These are phyloP conservation scores for Notarius quadriscutis DNA, from an alignment of 2,113 vertebrate species.

Conservation along the genomic window DNA sequence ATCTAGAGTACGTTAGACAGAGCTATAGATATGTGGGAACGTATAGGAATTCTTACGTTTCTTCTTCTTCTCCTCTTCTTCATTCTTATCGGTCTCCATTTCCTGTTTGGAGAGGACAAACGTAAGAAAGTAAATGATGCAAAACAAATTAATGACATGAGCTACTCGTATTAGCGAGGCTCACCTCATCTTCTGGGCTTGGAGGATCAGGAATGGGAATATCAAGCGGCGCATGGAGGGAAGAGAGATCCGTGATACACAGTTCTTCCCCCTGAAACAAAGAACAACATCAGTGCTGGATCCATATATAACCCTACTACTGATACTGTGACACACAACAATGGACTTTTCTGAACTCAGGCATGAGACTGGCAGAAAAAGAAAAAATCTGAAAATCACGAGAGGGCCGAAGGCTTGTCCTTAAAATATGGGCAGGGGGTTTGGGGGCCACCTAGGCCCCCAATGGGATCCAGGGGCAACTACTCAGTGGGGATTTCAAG, in stretches of 20 bases:
- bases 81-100: constrained; percentile 87
- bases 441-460: no score
- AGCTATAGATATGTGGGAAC: neutral
- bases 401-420: no score
- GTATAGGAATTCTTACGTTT: constrained; percentile 60
- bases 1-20: neutral
- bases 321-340: neutral
- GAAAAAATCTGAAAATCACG: no score
- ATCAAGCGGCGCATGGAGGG: constrained; percentile 79
- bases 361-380: no score
- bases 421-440: no score
- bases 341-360: no score
- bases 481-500: no score
- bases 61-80: constrained; percentile 78
- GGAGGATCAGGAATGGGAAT: constrained; percentile 90
- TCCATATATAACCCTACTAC: neutral
- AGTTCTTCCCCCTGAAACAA: constrained; percentile 74
- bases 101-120: constrained; percentile 60
- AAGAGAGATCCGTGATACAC: constrained; percentile 72
- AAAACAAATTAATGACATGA: neutral
- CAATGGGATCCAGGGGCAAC: no score
- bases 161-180: neutral
- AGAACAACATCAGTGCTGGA: neutral
- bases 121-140: neutral
- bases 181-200: constrained; percentile 81